These are phyloP conservation scores for Ginglymostoma cirratum DNA, from an alignment of 2,113 vertebrate genomes.

Conservation along the genomic window DNA sequence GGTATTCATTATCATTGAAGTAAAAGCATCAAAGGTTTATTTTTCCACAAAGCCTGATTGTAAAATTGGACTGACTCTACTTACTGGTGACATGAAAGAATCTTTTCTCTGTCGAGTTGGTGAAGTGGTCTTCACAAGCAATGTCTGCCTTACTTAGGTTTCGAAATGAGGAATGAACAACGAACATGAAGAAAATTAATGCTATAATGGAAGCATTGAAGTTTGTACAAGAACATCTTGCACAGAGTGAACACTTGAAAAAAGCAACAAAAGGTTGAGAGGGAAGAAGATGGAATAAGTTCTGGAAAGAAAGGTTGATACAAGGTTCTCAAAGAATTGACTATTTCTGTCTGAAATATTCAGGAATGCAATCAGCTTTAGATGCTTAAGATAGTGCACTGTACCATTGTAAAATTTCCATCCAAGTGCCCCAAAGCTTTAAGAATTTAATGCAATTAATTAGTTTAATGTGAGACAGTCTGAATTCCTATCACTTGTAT, in stretches of 20 bases:
- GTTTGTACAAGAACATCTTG: not conserved
- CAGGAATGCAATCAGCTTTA: not conserved
- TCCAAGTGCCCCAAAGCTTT: not conserved
- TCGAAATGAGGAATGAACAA: not conserved
- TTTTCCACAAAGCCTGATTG: not conserved
- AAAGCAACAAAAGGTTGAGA: not conserved
- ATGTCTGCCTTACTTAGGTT: not conserved
- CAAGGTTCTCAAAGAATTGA: not conserved
- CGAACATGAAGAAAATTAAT: not conserved
- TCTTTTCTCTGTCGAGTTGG: not conserved
- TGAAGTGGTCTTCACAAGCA: not conserved
- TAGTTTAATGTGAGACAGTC: not conserved
- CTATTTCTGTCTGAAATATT: constrained; percentile 19
- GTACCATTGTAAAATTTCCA: not conserved
- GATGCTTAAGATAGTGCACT: not conserved
- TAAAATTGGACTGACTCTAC: not conserved
- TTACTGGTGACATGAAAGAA: not conserved
- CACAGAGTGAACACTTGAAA: not conserved
- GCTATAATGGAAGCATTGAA: not conserved
- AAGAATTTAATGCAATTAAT: not conserved
- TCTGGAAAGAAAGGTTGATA: not conserved
- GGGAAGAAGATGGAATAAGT: not conserved
- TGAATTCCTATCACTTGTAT: not conserved
- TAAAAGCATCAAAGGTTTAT: not conserved
- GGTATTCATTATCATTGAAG: not conserved